These are phyloP conservation scores for Phymastichus coffea DNA, from an alignment of 1,140 invertebrate genomes.

Conservation along the genomic window DNA sequence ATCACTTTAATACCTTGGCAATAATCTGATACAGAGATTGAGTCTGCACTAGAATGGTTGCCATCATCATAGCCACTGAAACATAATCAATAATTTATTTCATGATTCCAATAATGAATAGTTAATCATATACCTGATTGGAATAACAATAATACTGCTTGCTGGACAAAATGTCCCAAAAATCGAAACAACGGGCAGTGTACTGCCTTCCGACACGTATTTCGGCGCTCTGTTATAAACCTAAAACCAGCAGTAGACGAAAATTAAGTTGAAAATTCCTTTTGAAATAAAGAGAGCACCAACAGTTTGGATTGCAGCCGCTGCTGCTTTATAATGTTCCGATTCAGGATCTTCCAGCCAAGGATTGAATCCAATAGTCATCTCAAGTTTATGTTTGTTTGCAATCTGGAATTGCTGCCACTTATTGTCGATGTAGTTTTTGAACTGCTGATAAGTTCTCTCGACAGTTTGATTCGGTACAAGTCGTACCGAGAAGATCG, in stretches of 20 bases:
- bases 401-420: constrained; percentile 22
- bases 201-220: constrained; percentile 31
- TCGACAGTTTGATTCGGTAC: constrained; percentile 58
- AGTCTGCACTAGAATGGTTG: constrained; percentile 20
- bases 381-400: constrained; percentile 28
- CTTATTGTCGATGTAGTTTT: constrained; percentile 27
- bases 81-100: constrained; percentile 9
- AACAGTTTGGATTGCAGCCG: constrained; percentile 30
- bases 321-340: constrained; percentile 30
- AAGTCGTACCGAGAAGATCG: constrained; percentile 68
- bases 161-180: constrained; percentile 16
- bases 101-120: not conserved
- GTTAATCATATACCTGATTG: constrained; percentile 29
- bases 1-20: constrained; percentile 30
- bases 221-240: constrained; percentile 26
- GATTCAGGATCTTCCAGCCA: constrained; percentile 32
- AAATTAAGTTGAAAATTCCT: not conserved
- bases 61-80: constrained; percentile 25
- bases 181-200: constrained; percentile 30
- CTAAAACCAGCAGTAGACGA: constrained; percentile 14
- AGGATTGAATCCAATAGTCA: constrained; percentile 30
- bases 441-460: constrained; percentile 19
- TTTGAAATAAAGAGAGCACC: constrained; percentile 1
- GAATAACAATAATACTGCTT: constrained; percentile 32
- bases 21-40: constrained; percentile 27